phyloP scores from a whole-genome alignment of 1,140 invertebrate species.

The Acromyrmex heyeri region DNA sequence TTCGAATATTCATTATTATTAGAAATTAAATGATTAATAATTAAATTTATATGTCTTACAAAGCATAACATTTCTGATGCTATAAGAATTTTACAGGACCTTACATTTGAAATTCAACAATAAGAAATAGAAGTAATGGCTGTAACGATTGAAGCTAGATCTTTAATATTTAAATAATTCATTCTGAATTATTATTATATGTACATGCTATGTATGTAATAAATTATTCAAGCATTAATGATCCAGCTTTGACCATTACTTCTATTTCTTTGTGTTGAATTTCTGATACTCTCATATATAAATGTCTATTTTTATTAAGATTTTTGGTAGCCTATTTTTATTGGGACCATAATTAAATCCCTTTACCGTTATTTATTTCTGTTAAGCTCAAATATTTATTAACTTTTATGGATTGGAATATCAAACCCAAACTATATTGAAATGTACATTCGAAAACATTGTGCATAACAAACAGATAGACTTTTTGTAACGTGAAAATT shows the following conservation, averaged over 20 bases:
- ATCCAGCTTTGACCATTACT: too few relatives aligned
- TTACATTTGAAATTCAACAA: too few relatives aligned
- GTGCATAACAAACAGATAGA: background rate
- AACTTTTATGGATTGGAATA: background rate
- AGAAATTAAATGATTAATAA: slow-evolving; percentile 2
- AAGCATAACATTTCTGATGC: slow-evolving; percentile 11
- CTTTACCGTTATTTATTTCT: background rate
- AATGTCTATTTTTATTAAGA: background rate
- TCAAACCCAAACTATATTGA: background rate
- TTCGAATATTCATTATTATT: background rate
- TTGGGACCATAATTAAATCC: background rate
- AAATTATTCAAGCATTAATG: too few relatives aligned
- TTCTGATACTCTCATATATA: background rate
- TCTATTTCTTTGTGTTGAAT: too few relatives aligned
- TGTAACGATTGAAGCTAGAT: too few relatives aligned
- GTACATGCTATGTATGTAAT: too few relatives aligned
- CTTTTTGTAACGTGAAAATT: background rate
- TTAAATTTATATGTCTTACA: background rate
- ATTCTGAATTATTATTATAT: too few relatives aligned
- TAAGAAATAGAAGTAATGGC: too few relatives aligned
- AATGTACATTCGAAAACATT: background rate
- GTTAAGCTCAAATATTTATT: slow-evolving; percentile 1
- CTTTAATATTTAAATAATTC: too few relatives aligned
- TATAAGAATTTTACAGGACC: too few relatives aligned
- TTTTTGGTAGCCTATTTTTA: background rate